A percentile compares a stretch with the other conserved stretches of the same genome.
These are phyloP conservation scores for Anthophora plumipes DNA, from an alignment of 2,888 invertebrate genomes.

Conservation along the genomic window DNA sequence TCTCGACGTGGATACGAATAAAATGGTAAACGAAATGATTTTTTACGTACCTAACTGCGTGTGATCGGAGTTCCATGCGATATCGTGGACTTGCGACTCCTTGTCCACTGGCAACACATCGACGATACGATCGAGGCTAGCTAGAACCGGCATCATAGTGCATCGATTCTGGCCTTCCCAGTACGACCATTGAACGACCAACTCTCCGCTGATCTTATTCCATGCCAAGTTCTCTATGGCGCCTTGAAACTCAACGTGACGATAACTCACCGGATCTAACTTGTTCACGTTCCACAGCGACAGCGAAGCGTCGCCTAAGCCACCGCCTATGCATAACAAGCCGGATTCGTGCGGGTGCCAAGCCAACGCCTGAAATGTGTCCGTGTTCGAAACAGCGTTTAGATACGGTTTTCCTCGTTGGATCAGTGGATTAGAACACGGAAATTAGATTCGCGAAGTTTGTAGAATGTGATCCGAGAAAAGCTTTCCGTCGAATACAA, in stretches of 20 bases:
- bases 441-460: no score
- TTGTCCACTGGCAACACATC: conserved; percentile 70
- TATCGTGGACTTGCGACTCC: conserved; percentile 47
- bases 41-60: conserved; percentile 73
- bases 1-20: background rate
- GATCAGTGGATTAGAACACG: background rate
- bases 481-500: background rate
- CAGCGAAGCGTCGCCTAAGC: conserved; percentile 69
- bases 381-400: background rate
- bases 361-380: conserved; percentile 71
- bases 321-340: conserved; percentile 78
- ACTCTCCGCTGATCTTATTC: conserved; percentile 78
- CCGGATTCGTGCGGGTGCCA: conserved; percentile 79
- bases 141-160: conserved; percentile 71
- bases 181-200: conserved; percentile 79
- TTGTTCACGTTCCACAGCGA: conserved; percentile 77
- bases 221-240: conserved; percentile 74
- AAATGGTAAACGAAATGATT: background rate
- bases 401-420: background rate
- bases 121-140: conserved; percentile 75
- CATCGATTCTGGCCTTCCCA: conserved; percentile 49
- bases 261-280: conserved; percentile 64
- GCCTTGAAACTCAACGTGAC: conserved; percentile 64
- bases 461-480: background rate
- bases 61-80: conserved; percentile 76